phyloP scores from a whole-genome alignment of 2,113 vertebrate species.

The Vulpes vulpes region DNA sequence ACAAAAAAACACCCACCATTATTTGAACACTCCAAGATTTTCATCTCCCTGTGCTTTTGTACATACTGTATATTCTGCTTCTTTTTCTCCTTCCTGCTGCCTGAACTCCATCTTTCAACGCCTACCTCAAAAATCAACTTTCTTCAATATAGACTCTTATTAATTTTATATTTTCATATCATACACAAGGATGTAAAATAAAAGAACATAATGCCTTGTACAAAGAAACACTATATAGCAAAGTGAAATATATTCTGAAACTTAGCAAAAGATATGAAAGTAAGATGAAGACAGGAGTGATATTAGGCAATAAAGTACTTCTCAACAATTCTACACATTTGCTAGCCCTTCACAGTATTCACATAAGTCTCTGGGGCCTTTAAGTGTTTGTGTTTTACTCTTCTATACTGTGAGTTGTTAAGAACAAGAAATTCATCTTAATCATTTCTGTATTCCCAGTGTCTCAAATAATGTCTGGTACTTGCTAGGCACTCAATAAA shows the following conservation, averaged over 20 bases:
- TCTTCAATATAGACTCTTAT: background rate
- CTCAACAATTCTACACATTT: background rate
- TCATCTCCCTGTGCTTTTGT: background rate
- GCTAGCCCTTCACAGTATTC: background rate
- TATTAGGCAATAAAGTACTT: background rate
- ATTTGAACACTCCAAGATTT: background rate
- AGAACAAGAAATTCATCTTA: background rate
- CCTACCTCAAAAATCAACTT: background rate
- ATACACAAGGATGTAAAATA: background rate
- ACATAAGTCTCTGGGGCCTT: background rate
- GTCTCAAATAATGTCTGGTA: constrained; percentile 2
- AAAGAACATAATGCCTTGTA: background rate
- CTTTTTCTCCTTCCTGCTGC: background rate
- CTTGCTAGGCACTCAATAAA: background rate
- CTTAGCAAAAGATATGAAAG: background rate
- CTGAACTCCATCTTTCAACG: background rate
- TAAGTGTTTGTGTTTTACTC: background rate
- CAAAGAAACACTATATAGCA: background rate
- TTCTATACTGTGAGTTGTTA: background rate
- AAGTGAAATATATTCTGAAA: constrained; percentile 30
- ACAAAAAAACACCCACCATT: background rate
- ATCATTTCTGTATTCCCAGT: background rate
- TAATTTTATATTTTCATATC: background rate
- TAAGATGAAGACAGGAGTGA: background rate
- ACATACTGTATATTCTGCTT: background rate